phyloP scores from a whole-genome alignment of 2,888 invertebrate species.

The Panopea generosa region DNA sequence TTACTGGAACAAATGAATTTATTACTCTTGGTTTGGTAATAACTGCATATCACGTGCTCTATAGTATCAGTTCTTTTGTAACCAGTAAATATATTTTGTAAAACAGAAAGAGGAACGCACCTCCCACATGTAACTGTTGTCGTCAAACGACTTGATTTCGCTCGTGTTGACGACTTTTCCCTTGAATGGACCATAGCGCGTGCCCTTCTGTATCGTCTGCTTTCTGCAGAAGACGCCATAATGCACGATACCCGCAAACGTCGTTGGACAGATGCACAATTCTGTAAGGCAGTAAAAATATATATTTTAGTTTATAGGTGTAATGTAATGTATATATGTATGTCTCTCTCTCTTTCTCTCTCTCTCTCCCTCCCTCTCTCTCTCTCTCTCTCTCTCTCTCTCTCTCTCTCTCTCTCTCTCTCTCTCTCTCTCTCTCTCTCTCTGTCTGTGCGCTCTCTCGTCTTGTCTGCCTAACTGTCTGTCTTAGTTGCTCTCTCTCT shows the following conservation, averaged over 20 bases:
- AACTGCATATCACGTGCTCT: too few species aligned
- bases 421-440: neutral
- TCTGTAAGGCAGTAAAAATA: constrained; percentile 56
- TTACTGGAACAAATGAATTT: too few species aligned
- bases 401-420: too few species aligned
- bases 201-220: constrained; percentile 80
- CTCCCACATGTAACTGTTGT: constrained; percentile 85
- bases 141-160: constrained; percentile 84
- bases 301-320: neutral
- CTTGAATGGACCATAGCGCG: constrained; percentile 83
- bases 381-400: neutral
- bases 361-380: constrained; percentile 5
- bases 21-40: too few species aligned
- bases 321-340: too few species aligned
- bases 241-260: constrained; percentile 81
- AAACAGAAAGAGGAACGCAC: constrained; percentile 61
- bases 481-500: neutral
- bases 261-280: constrained; percentile 79
- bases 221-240: constrained; percentile 83
- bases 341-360: too few species aligned
- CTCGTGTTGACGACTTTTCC: constrained; percentile 84
- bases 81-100: too few species aligned
- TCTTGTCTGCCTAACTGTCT: neutral
- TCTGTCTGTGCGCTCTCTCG: neutral
- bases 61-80: too few species aligned